Conservation (phyloP, 2,113 vertebrate species). For the Apaloderma vittatum region DNA sequence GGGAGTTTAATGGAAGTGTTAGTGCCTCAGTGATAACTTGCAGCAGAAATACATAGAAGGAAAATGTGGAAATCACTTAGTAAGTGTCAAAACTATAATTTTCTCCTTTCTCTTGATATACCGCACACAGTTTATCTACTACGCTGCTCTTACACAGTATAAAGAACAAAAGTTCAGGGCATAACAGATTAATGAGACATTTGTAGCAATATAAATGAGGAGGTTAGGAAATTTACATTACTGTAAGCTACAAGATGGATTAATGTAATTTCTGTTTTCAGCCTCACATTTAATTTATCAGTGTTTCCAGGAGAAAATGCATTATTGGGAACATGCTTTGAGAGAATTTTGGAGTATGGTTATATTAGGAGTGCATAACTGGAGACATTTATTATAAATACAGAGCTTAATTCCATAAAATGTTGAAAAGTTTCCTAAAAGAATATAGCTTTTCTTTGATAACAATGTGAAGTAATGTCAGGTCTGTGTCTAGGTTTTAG, state of each 20-base stretch:
- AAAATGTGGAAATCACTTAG: constrained; percentile 56
- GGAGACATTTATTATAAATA: constrained; percentile 8
- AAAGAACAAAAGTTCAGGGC: constrained; percentile 34
- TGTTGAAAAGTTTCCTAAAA: background rate
- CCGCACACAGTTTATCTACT: constrained; percentile 43
- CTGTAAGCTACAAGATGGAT: constrained; percentile 68
- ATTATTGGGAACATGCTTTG: constrained; percentile 8
- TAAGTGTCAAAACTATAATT: constrained; percentile 62
- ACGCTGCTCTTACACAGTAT: background rate
- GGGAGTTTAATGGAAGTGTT: constrained; percentile 51
- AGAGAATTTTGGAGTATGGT: constrained; percentile 9
- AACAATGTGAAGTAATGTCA: background rate
- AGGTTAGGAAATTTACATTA: constrained; percentile 57
- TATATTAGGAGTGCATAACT: constrained; percentile 4
- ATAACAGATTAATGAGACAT: constrained; percentile 58
- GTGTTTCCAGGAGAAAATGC: constrained; percentile 55
- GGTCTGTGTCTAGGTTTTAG: background rate
- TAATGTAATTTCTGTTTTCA: constrained; percentile 71
- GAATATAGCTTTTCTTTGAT: background rate
- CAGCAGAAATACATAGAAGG: background rate
- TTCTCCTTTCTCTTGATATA: constrained; percentile 25
- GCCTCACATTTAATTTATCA: constrained; percentile 60
- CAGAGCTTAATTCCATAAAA: background rate
- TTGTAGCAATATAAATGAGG: constrained; percentile 58
- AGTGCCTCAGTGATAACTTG: constrained; percentile 4